Evolutionary conservation across 2,113 vertebrate species (phyloP).

Genomic region (Orcinus orca): DNA sequence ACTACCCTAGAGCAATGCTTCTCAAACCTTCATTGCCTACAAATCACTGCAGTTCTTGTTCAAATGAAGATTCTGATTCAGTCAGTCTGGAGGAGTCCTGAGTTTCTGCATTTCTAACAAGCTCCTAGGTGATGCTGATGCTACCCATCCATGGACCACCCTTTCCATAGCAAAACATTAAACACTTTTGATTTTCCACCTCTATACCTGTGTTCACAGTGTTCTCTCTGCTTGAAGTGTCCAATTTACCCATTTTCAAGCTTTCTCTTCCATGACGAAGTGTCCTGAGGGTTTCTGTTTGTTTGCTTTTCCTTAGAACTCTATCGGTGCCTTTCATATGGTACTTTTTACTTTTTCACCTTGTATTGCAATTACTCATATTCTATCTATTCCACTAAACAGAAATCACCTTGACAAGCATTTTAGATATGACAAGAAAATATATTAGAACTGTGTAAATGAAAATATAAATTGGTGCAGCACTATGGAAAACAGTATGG

Average conservation of each 20-base stretch:
- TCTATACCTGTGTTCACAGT: background rate
- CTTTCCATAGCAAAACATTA: background rate
- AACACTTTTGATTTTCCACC: background rate
- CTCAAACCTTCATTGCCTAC: background rate
- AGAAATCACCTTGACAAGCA: background rate
- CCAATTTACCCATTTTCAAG: background rate
- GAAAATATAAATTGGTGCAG: background rate
- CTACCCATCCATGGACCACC: background rate
- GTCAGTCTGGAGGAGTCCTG: background rate
- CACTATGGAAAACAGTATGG: background rate
- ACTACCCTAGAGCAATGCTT: background rate
- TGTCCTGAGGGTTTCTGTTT: background rate
- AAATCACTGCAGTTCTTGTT: background rate
- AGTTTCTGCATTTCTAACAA: background rate
- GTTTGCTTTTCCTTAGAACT: background rate
- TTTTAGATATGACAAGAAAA: background rate
- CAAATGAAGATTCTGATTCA: background rate
- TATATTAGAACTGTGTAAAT: background rate
- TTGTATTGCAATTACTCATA: background rate
- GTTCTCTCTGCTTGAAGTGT: background rate
- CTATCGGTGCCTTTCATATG: background rate
- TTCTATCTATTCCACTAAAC: background rate
- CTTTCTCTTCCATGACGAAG: background rate
- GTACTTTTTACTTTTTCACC: background rate
- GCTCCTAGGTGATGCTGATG: background rate